Evolutionary conservation across 1,140 invertebrate species (phyloP).

Genomic region (Magallana ariakensis): DNA sequence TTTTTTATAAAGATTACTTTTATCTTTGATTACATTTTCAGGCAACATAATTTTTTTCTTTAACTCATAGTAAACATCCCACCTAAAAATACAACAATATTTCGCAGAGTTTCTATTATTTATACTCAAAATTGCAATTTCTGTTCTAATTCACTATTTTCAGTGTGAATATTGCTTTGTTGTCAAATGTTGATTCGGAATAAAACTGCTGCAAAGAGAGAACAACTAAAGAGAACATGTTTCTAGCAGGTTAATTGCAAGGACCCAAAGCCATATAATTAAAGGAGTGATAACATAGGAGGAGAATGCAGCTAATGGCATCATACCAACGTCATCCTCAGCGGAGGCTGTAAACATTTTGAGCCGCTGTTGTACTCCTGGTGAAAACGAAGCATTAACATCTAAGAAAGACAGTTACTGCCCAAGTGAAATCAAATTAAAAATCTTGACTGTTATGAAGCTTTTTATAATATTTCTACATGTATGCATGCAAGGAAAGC

Average conservation of each 20-base stretch:
- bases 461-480: background rate
- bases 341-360: slow-evolving; percentile 26
- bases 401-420: background rate
- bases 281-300: background rate
- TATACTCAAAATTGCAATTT: no score
- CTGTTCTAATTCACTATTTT: no score
- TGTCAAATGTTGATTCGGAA: no score
- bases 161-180: no score
- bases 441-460: background rate
- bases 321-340: background rate
- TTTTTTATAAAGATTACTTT: no score
- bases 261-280: slow-evolving; percentile 12
- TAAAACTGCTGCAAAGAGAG: background rate
- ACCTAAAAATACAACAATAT: no score
- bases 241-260: background rate
- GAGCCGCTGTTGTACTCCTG: slow-evolving; percentile 24
- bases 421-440: background rate
- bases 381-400: slow-evolving; percentile 7
- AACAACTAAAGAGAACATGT: background rate
- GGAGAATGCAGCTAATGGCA: background rate
- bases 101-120: no score
- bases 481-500: background rate
- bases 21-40: no score
- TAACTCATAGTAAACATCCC: no score
- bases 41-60: no score